Conservation (phyloP, 2,888 invertebrate species). For the Tromatobia lineatoria region DNA sequence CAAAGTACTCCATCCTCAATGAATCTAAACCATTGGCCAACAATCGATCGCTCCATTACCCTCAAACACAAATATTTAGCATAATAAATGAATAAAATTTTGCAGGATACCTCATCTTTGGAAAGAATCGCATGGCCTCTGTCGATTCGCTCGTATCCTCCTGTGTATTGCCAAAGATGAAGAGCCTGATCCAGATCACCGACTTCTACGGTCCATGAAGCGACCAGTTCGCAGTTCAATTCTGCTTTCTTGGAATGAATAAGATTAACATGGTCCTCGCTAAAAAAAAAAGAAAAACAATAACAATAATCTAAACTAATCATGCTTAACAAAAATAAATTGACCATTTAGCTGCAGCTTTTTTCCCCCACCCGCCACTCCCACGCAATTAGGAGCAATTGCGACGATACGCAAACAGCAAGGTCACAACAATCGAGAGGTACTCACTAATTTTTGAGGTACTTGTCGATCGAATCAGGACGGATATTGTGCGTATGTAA, state of each 20-base stretch:
- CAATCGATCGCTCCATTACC: no score
- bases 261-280: constrained; percentile 92
- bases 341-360: not conserved
- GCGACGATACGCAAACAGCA: not conserved
- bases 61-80: no score
- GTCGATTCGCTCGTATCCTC: constrained; percentile 96
- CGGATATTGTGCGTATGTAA: constrained; percentile 98
- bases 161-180: constrained; percentile 98
- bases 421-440: not conserved
- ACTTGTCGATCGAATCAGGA: constrained; percentile 94
- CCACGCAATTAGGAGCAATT: constrained; percentile 15
- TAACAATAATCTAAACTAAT: not conserved
- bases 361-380: not conserved
- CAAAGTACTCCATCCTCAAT: no score
- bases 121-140: constrained; percentile 90
- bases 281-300: constrained; percentile 81
- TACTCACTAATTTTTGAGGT: constrained; percentile 96
- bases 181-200: constrained; percentile 99
- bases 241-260: constrained; percentile 91
- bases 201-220: constrained; percentile 98
- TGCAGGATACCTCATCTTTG: constrained; percentile 88
- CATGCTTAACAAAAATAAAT: not conserved
- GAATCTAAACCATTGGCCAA: not conserved
- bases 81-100: no score
- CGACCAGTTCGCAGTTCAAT: constrained; percentile 94